Evolutionary conservation across 2,113 vertebrate genomes (phyloP).

Genomic region (Esox niger): DNA sequence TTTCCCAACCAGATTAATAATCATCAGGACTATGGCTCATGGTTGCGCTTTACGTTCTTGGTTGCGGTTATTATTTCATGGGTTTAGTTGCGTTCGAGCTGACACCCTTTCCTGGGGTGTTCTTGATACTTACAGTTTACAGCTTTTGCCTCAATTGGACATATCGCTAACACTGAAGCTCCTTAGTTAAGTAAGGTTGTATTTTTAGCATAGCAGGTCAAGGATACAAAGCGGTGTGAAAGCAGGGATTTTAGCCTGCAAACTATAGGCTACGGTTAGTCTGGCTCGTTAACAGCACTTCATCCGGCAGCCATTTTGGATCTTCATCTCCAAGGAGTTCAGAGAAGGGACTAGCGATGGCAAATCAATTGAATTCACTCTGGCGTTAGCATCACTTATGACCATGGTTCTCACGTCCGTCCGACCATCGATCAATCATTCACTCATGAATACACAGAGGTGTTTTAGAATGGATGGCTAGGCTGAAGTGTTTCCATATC

Average conservation of each 20-base stretch:
- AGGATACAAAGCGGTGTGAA: slow-evolving; percentile 67
- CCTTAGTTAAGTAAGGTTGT: slow-evolving; percentile 62
- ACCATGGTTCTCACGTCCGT: slow-evolving; percentile 41
- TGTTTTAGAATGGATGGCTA: slow-evolving; percentile 76
- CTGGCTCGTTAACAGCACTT: slow-evolving; percentile 55
- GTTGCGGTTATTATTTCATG: slow-evolving; percentile 54
- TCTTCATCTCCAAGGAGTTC: slow-evolving; percentile 40
- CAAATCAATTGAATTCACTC: slow-evolving; percentile 51
- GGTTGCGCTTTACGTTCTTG: slow-evolving; percentile 54
- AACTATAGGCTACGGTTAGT: slow-evolving; percentile 63
- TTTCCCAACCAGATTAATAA: slow-evolving; percentile 56
- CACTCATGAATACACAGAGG: slow-evolving; percentile 46
- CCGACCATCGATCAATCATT: slow-evolving; percentile 46
- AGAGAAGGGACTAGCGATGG: slow-evolving; percentile 33
- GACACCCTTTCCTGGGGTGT: slow-evolving; percentile 34
- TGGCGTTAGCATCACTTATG: slow-evolving; percentile 10
- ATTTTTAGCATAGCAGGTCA: slow-evolving; percentile 68
- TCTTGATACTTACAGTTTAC: slow-evolving; percentile 20
- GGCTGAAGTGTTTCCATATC: slow-evolving; percentile 73
- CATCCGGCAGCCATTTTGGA: slow-evolving; percentile 46
- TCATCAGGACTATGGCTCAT: slow-evolving; percentile 47
- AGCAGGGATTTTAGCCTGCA: slow-evolving; percentile 55
- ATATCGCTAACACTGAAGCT: slow-evolving; percentile 53
- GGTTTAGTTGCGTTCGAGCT: slow-evolving; percentile 60
- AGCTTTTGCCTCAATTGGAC: not conserved